Evolutionary conservation across 2,888 invertebrate species (phyloP).

Genomic region (Epistrophe eligans): DNA sequence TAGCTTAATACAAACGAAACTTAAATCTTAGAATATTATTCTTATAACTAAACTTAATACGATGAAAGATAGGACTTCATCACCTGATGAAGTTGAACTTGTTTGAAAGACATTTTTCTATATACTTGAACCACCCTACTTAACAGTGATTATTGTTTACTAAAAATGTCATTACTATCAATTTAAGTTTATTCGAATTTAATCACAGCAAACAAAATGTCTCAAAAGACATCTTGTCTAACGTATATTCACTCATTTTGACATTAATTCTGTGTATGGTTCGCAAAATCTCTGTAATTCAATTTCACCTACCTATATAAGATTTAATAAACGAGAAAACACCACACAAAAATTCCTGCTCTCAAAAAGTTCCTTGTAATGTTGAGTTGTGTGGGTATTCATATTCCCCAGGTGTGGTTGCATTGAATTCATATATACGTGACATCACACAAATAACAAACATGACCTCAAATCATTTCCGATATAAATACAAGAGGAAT

Average conservation of each 20-base stretch:
- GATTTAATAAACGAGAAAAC: conserved; percentile 53
- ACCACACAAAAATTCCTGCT: conserved; percentile 19
- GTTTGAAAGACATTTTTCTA: too few species aligned
- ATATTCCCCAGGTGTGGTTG: conserved; percentile 64
- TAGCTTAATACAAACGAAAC: too few species aligned
- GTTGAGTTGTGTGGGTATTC: not conserved
- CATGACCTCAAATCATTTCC: conserved; percentile 43
- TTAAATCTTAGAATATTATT: too few species aligned
- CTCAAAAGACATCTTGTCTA: not conserved
- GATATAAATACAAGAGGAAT: conserved; percentile 3
- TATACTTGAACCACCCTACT: too few species aligned
- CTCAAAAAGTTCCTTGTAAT: conserved; percentile 30
- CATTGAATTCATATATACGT: conserved; percentile 68
- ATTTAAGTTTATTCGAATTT: not conserved
- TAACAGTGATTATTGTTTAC: too few species aligned
- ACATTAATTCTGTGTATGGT: conserved; percentile 36
- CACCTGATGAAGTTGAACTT: too few species aligned
- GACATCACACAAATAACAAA: conserved; percentile 56
- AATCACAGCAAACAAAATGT: not conserved
- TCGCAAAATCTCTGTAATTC: conserved; percentile 57
- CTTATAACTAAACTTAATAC: too few species aligned
- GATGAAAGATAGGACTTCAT: too few species aligned
- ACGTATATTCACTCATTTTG: not conserved
- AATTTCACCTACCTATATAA: conserved; percentile 24
- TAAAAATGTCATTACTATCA: not conserved